Percentiles rank a stretch among this genome's conserved stretches.
phyloP scores from a whole-genome alignment of 2,797 vertebrate species.

The Malurus leucopterus region DNA sequence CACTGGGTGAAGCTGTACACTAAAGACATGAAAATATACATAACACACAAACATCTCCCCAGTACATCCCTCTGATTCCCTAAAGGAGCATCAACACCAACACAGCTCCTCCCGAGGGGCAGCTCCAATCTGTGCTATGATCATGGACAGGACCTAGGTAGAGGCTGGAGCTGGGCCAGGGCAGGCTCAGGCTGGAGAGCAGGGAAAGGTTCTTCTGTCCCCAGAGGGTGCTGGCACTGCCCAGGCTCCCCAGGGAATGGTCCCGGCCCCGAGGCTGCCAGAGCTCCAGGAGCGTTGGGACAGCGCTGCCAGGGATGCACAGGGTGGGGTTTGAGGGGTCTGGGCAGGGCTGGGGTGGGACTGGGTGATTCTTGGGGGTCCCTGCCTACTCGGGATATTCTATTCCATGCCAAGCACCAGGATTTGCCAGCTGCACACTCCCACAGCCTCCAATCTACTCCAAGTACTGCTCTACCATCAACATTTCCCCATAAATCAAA shows the following conservation, averaged over 20 bases:
- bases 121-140: rapidly evolving
- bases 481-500: background rate
- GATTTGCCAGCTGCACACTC: background rate
- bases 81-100: background rate
- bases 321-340: background rate
- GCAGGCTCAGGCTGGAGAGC: background rate
- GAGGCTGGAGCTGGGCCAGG: background rate
- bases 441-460: background rate
- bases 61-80: background rate
- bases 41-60: background rate
- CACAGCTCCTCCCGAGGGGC: background rate
- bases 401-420: background rate
- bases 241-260: background rate
- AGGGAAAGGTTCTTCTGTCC: background rate
- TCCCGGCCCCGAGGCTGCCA: background rate
- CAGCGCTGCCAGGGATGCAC: background rate
- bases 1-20: rapidly evolving
- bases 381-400: background rate
- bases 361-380: rapidly evolving
- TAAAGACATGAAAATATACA: background rate
- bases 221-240: background rate
- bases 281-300: background rate
- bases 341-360: rapidly evolving
- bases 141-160: background rate
- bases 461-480: background rate